Evolutionary conservation across 2,113 vertebrate genomes (phyloP).

Genomic region (Thinocorus orbignyianus): DNA sequence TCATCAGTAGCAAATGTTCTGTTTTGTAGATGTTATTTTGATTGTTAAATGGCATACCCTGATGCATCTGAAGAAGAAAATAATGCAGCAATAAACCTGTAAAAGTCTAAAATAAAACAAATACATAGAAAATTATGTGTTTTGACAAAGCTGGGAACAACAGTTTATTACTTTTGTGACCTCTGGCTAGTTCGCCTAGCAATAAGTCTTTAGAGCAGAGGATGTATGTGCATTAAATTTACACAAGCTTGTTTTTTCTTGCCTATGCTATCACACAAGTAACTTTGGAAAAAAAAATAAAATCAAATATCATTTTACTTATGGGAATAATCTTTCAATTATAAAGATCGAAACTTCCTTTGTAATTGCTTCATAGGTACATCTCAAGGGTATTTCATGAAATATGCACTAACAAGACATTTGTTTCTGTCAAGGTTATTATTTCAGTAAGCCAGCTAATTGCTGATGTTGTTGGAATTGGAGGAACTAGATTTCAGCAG

Average conservation of each 20-base stretch:
- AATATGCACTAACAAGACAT: background rate
- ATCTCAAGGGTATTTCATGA: background rate
- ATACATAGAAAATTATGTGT: background rate
- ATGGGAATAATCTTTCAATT: background rate
- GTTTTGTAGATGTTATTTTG: background rate
- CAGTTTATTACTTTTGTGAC: background rate
- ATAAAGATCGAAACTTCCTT: background rate
- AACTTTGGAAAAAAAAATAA: background rate
- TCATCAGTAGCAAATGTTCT: background rate
- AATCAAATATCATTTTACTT: background rate
- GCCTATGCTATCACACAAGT: background rate
- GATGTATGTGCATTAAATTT: background rate
- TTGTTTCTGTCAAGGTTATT: constrained; percentile 84
- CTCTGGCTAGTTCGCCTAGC: background rate
- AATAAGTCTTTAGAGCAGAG: background rate
- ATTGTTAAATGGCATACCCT: background rate
- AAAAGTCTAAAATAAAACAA: background rate
- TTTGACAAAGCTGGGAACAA: background rate
- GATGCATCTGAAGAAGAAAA: background rate
- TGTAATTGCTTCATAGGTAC: background rate
- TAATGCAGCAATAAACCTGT: background rate
- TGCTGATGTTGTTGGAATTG: constrained; percentile 96
- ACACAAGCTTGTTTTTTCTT: background rate
- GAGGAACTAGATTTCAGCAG: constrained; percentile 96
- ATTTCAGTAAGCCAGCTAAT: constrained; percentile 98